Base-by-base conservation (phyloP, 2,797 vertebrate genomes). In the Todus mexicanus region DNA sequence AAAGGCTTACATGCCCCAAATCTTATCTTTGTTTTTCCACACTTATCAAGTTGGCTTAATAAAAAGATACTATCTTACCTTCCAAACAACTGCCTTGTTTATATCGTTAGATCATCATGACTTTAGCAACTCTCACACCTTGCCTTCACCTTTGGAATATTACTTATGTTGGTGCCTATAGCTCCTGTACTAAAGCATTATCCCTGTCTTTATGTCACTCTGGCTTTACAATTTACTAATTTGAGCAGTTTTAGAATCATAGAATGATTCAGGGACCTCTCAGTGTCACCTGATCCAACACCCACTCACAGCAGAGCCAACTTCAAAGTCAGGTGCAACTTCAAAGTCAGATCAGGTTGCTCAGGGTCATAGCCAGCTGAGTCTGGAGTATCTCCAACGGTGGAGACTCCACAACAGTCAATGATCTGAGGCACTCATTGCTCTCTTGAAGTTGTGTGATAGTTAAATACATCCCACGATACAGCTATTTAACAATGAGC, bases 251-350 rank as follows among this genome's bases (percentile, higher is more conserved):
- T 88, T 27, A 71, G 56, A 92, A 59, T 20, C 37, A 54, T 22
- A 73, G 87, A 66, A 48, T 15, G 63, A 38, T 19, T 90, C 15
- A 18, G 70, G 78, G 82, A 87, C 82, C 54, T 92, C 63, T 89
- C 54, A 4, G 2, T 92, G 85, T 83, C 91, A 86, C 85, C 72
- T 93, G 92, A 64, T 90, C 66, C 43, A 72, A 92, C 80, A 0
- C 91, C 91, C 43, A 74, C 85, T 84, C 85, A 45, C 43, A 78
- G 89, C 42, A 83, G 72, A 84, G 73, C n/a, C 82, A 81, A 70
- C 94, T 95, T 96, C 95, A 96, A 96, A 96, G 95, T 57, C 82
- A 93, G 42, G 72, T 63, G 63, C 66, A 81, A 90, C 94, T 94
- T 96, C 94, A 96, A 96, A 96, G 96, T 31, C 65, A 66, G 70